Conservation (phyloP, 2,797 vertebrate species). For the Urocyon cinereoargenteus region DNA sequence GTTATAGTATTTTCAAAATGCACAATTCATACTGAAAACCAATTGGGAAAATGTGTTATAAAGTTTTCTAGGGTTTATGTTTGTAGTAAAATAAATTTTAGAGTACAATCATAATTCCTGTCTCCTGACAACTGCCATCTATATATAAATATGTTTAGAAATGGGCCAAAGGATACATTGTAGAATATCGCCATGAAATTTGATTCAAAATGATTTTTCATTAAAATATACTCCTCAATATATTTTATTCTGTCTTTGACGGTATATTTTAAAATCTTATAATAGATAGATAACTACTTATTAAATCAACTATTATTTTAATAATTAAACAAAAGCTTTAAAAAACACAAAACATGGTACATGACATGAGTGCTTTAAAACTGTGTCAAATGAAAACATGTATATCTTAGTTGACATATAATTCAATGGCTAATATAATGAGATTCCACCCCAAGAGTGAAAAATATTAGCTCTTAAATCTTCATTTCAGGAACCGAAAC, state of each 20-base stretch:
- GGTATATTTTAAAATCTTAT: constrained; percentile 11
- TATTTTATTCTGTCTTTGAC: constrained; percentile 52
- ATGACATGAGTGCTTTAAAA: not conserved
- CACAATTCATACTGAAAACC: constrained; percentile 47
- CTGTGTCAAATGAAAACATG: not conserved
- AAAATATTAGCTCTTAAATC: constrained; percentile 31
- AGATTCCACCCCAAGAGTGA: not conserved
- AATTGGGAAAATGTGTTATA: constrained; percentile 55
- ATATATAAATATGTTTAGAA: constrained; percentile 62
- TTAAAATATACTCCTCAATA: constrained; percentile 42
- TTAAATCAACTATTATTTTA: constrained; percentile 35
- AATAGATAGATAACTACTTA: not conserved
- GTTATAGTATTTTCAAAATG: constrained; percentile 62
- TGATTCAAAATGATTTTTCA: constrained; percentile 40
- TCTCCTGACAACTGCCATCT: constrained; percentile 53
- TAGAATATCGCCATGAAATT: not conserved
- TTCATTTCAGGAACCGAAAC: constrained; percentile 31
- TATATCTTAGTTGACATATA: not conserved
- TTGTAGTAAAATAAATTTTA: constrained; percentile 72
- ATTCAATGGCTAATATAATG: constrained; percentile 21
- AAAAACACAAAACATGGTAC: not conserved
- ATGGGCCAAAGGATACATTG: not conserved
- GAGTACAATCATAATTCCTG: constrained; percentile 42
- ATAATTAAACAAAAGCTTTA: not conserved
- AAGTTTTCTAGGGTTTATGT: constrained; percentile 57